Percentiles rank a stretch among this genome's conserved stretches.
Conservation (phyloP, 2,113 vertebrate genomes). For the Varanus komodoensis region DNA sequence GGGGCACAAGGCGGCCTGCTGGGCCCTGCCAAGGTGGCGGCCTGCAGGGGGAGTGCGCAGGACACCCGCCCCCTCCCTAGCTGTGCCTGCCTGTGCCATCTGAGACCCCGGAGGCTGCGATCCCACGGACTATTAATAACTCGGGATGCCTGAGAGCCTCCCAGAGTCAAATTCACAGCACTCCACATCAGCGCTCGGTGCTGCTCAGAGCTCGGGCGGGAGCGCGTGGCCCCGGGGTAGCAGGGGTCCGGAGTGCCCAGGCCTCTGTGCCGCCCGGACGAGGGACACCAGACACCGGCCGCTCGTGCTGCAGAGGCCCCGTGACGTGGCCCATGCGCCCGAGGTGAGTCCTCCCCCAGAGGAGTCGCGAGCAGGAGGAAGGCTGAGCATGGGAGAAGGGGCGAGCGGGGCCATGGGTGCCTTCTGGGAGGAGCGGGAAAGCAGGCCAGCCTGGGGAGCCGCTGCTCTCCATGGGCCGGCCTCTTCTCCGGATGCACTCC, state of each 20-base stretch:
- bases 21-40: too few species aligned
- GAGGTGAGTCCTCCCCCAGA: constrained; percentile 62
- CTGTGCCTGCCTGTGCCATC: constrained; percentile 74
- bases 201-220: constrained; percentile 73
- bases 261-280: constrained; percentile 43
- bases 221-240: constrained; percentile 50
- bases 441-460: too few species aligned
- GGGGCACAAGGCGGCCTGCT: too few species aligned
- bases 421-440: too few species aligned
- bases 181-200: constrained; percentile 85
- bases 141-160: constrained; percentile 84
- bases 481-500: too few species aligned
- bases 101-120: constrained; percentile 70
- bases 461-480: too few species aligned
- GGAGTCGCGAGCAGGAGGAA: constrained; percentile 12
- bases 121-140: constrained; percentile 87
- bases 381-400: neutral
- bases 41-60: constrained; percentile 36
- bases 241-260: constrained; percentile 16
- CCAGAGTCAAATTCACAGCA: constrained; percentile 85
- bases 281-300: constrained; percentile 36
- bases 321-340: neutral
- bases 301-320: constrained; percentile 9
- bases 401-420: neutral
- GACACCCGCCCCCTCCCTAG: constrained; percentile 58